Evolutionary conservation across 2,113 vertebrate species (phyloP).

Genomic region (Anarhynchus alexandrinus): DNA sequence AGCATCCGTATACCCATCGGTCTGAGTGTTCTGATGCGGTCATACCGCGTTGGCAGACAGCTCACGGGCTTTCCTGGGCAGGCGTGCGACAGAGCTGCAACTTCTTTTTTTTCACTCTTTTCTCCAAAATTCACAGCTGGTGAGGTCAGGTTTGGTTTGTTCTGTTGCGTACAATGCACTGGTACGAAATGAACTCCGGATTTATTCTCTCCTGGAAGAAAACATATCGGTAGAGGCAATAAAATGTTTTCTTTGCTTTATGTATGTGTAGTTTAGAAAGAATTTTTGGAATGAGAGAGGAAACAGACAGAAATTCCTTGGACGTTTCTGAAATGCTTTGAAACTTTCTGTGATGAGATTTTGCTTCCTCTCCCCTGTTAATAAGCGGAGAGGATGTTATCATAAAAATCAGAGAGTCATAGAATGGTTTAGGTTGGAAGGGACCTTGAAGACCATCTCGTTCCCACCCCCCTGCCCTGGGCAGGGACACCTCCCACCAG

Average conservation of each 20-base stretch:
- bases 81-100: fast-evolving
- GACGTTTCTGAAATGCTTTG: not conserved
- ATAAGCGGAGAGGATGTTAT: not conserved
- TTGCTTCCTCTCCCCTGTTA: not conserved
- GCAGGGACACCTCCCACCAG: too few species aligned
- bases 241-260: not conserved
- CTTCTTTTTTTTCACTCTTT: not conserved
- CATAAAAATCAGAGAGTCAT: not conserved
- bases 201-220: not conserved
- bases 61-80: not conserved
- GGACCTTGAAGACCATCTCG: too few species aligned
- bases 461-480: too few species aligned
- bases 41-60: not conserved
- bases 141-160: not conserved
- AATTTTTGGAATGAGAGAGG: not conserved
- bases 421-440: too few species aligned
- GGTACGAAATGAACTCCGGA: not conserved
- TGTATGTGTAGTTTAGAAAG: not conserved
- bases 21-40: not conserved
- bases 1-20: fast-evolving
- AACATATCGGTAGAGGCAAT: not conserved
- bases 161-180: fast-evolving
- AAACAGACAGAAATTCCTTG: not conserved
- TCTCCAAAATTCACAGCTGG: not conserved
- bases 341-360: not conserved